A percentile compares a stretch with the other conserved stretches of the same genome.
These are phyloP conservation scores for Amblyjoppa fuscipennis DNA, from an alignment of 2,888 invertebrate species.

Conservation along the genomic window DNA sequence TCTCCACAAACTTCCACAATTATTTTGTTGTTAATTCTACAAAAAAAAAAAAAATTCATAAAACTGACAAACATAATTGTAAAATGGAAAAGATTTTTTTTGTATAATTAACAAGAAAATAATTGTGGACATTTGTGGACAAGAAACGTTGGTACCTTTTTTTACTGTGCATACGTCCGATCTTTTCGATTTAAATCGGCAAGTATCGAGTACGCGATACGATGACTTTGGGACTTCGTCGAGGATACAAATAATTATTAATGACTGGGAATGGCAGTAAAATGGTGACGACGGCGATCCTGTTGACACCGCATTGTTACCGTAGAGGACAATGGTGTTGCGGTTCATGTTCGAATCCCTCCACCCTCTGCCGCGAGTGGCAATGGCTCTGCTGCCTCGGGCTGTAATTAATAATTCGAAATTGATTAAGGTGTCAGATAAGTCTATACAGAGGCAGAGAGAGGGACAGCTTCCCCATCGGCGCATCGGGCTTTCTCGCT, in stretches of 20 bases:
- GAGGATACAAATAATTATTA: constrained; percentile 79
- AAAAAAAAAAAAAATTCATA: no score
- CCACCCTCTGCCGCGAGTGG: constrained; percentile 33
- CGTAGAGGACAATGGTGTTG: constrained; percentile 64
- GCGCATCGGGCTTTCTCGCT: constrained; percentile 42
- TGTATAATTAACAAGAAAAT: no score
- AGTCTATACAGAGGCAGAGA: constrained; percentile 80
- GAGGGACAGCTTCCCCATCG: constrained; percentile 49
- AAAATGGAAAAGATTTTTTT: no score
- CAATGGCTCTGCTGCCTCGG: constrained; percentile 37
- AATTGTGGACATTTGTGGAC: no score
- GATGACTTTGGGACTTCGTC: constrained; percentile 54
- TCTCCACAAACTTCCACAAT: no score
- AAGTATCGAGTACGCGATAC: constrained; percentile 11
- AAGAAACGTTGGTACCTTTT: no score
- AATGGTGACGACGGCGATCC: constrained; percentile 78
- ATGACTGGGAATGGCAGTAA: constrained; percentile 72
- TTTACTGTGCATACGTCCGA: no score
- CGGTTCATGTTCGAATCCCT: constrained; percentile 43
- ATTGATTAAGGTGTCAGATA: constrained; percentile 85
- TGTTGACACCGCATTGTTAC: constrained; percentile 83
- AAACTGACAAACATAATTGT: no score
- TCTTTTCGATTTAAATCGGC: neutral
- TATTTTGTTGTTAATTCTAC: no score
- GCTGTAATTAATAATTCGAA: constrained; percentile 81